Evolutionary conservation across 2,797 vertebrate genomes (phyloP).

Genomic region (Enteromius anoplus): DNA sequence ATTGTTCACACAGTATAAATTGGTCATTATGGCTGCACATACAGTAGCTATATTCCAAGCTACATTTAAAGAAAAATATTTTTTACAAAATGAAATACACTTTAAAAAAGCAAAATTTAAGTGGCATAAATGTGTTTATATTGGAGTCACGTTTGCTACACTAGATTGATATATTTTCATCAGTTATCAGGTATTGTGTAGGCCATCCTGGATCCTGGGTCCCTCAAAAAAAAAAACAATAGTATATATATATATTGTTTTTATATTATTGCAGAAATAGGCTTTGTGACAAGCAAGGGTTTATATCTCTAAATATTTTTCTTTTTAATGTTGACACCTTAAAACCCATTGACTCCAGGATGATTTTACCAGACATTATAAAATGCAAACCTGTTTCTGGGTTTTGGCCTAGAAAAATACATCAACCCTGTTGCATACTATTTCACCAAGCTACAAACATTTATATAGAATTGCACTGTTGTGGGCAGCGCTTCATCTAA

Average conservation of each 20-base stretch:
- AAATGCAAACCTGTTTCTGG: no score
- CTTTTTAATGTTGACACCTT: no score
- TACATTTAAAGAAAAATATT: background rate
- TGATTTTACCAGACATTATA: no score
- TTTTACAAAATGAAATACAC: background rate
- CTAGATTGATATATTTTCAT: background rate
- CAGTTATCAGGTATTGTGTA: background rate
- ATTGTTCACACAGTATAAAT: background rate
- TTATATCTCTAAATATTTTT: no score
- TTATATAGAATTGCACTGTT: background rate
- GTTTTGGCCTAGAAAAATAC: background rate
- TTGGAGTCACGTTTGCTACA: background rate
- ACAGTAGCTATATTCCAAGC: background rate
- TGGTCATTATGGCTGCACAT: background rate
- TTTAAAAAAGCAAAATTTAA: background rate
- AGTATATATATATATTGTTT: no score
- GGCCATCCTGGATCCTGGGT: no score
- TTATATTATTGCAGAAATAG: no score
- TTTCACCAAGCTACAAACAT: background rate
- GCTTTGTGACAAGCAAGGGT: no score
- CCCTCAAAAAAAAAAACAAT: no score
- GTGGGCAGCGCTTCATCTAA: background rate
- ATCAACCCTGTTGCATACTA: background rate
- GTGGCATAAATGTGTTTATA: slow-evolving; percentile 6
- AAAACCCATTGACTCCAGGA: no score